Evolutionary conservation across 2,797 vertebrate genomes (phyloP), one percentile per base, ranked within the genome.

Genomic region (Lemur catta): DNA sequence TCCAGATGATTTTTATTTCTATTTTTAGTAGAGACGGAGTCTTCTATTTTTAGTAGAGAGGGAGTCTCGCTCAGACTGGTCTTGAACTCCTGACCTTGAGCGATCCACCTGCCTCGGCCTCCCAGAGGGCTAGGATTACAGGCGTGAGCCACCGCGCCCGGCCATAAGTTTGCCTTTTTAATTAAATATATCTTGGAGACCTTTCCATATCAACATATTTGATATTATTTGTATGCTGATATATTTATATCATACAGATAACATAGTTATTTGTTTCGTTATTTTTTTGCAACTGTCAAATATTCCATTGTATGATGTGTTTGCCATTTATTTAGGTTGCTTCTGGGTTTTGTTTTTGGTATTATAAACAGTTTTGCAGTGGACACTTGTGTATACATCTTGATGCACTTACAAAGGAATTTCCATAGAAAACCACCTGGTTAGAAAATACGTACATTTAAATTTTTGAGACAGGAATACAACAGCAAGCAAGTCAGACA

Each of bases 401-500:
- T 38, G n/a, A 57, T 86, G 55, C 35, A 74, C 71, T 65, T 78
- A 63, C 48, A 95, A 48, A 93, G 30, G 52, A 46, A 76, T 76
- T 90, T 87, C 75, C 52, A 57, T 48, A 94, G 71, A 38, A 55
- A 88, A 67, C 14, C 46, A 63, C 28, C 28, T 67, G 59, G 14
- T 89, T 52, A 92, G 33, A 89, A 75, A 74, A 63, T 80, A 78
- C 3, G 26, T 78, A n/a, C 26, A 91, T 43, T 82, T 46, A 88
- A 79, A 79, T n/a, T 63, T 92, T 75, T 86, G 78, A 71, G 55
- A 57, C n/a, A 93, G 59, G 26, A 87, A 69, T 74, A 33, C 65
- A 92, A n/a, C 61, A 92, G 61, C 74, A 76, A 86, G 38, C 38
- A 97, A 72, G 30, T 84, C 35, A 43, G 43, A 94, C 30, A 88